phyloP scores from a whole-genome alignment of 2,888 invertebrate species.

The Gastrophysa polygoni region DNA sequence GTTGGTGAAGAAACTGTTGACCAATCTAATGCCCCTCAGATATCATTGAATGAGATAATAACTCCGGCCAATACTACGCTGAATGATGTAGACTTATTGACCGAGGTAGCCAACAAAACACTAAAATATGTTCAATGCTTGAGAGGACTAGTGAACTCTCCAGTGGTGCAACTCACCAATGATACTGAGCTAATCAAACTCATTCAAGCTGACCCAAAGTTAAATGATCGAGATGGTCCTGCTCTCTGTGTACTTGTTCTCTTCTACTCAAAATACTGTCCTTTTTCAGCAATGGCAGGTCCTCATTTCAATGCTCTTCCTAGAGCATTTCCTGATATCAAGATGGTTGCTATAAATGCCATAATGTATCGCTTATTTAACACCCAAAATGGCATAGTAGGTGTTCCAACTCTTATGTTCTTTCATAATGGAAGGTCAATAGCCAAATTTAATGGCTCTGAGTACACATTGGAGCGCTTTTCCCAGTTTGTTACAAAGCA shows the following conservation, averaged over 20 bases:
- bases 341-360: slow-evolving; percentile 90
- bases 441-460: slow-evolving; percentile 82
- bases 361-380: slow-evolving; percentile 82
- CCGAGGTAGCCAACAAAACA: slow-evolving; percentile 36
- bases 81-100: neutral
- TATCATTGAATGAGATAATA: neutral
- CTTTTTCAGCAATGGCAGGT: slow-evolving; percentile 88
- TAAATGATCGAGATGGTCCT: slow-evolving; percentile 67
- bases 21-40: neutral
- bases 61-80: neutral
- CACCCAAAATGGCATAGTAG: slow-evolving; percentile 89
- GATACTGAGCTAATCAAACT: slow-evolving; percentile 72
- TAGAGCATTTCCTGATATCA: slow-evolving; percentile 82
- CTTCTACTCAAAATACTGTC: slow-evolving; percentile 89
- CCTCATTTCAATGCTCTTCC: slow-evolving; percentile 91
- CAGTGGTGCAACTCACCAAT: slow-evolving; percentile 70
- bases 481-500: slow-evolving; percentile 77
- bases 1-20: neutral
- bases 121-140: slow-evolving; percentile 53
- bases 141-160: slow-evolving; percentile 46
- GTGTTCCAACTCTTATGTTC: slow-evolving; percentile 86
- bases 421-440: slow-evolving; percentile 89
- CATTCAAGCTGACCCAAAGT: slow-evolving; percentile 64
- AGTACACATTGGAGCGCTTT: slow-evolving; percentile 79
- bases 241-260: slow-evolving; percentile 79